Conservation (phyloP, 2,888 invertebrate species). For the Amblyjoppa fuscipennis region DNA sequence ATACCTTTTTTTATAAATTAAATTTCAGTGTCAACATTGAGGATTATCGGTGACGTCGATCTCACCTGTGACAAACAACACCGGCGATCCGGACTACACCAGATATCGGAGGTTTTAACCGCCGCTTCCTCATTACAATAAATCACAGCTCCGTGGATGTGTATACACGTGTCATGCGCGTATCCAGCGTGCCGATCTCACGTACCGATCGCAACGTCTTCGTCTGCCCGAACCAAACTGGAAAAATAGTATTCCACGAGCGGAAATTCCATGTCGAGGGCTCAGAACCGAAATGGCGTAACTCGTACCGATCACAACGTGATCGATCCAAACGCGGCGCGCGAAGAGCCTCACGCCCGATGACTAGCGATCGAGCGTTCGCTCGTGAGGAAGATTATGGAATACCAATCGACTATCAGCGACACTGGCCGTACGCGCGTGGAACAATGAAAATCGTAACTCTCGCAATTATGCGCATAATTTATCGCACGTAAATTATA, state of each 20-base stretch:
- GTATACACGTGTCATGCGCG: background rate
- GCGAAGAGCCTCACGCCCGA: constrained; percentile 19
- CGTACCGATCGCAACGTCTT: constrained; percentile 27
- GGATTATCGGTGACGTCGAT: background rate
- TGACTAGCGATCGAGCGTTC: constrained; percentile 11
- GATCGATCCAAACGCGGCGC: constrained; percentile 20
- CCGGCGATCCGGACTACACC: constrained; percentile 33
- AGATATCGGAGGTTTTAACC: constrained; percentile 32
- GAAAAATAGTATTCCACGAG: background rate
- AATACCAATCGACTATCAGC: constrained; percentile 33
- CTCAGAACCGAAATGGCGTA: no score
- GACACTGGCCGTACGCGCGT: background rate
- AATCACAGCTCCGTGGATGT: background rate
- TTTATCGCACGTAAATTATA: background rate
- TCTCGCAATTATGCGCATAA: constrained; percentile 21
- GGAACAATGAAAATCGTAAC: constrained; percentile 1
- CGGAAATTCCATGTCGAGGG: no score
- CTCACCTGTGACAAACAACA: background rate
- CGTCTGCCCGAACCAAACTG: background rate
- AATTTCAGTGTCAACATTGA: background rate
- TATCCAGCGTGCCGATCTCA: background rate
- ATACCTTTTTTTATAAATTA: background rate
- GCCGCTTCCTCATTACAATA: constrained; percentile 3
- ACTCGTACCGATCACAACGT: constrained; percentile 18
- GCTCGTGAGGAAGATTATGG: constrained; percentile 20